Base-by-base conservation (phyloP, 2,797 vertebrate genomes). In the Enteromius fasciolatus region DNA sequence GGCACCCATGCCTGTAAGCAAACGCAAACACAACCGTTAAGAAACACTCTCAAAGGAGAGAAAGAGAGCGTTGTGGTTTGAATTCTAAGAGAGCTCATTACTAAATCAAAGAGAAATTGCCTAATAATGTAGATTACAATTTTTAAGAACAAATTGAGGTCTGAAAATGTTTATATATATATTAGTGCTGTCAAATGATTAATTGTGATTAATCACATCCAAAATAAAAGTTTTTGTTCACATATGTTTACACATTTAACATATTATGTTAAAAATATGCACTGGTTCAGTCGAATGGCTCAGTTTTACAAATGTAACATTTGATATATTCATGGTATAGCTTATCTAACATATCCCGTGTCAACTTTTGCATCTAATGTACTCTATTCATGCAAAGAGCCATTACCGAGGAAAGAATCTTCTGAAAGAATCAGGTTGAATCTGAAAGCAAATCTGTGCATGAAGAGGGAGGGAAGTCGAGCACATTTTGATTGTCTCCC, bases 1-100 rank as follows among this genome's bases (percentile, higher is more conserved):
- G 0, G 97, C 97, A 86, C 96, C 95, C 96, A 96, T 96, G 92
- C 93, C 97, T 98, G 94, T 50, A 93, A 94, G 82, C 90, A 89
- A 93, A 2, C 67, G 17, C 82, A 90, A 69, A 83, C 68, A 74
- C 36, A 78, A 52, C 50, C 67, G 2, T 68, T 91, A 84, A 87
- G 68, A 44, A 87, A 86, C 44, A 69, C 82, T 36, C 72, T 54
- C 15, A 15, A 46, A 85, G 83, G 50, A 39, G 15, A 36, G 36
- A 88, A 89, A 85, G 52, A 76, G 67, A 39, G 14, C 46, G 74
- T 77, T 57, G 31, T 81, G 6, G 31, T 83, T 75, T 81, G 39
- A 80, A 85, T 86, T 87, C 36, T 85, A 80, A 84, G 86, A 89
- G 86, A 90, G 86, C 87, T 85, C 80, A 82, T 89, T 86, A 14